Base-by-base conservation (phyloP, 2,113 vertebrate species). In the Melanostigma gelatinosum region DNA sequence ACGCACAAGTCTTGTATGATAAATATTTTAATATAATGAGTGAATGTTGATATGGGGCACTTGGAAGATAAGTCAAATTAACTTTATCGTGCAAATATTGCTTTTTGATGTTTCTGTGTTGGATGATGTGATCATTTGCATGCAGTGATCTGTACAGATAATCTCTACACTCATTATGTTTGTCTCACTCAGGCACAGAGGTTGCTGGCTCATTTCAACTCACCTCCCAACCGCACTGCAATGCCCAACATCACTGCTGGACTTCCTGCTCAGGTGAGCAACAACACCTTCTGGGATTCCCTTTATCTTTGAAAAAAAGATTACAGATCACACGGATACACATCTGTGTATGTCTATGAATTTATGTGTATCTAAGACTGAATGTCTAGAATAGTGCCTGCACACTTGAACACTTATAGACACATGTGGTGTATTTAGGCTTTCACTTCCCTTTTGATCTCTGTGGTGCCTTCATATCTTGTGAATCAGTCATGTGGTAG, bases 211-310 rank as follows among this genome's bases (percentile, higher is more conserved):
- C 94, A 95, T 80, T 95, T 96, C 71, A 88, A 93, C 46, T 73
- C 95, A 88, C 92, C 94, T 32, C 61, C 63, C 80, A 93, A 92
- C 34, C 79, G 91, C 4, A 90, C 93, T 71, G 91, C 95, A 65
- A 94, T 95, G 91, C 95, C 96, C 13, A 95, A 96, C 86, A 95
- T 97, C 91, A 96, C 96, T 0, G 94, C 96, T 89, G 96, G 96
- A 18, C 90, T 96, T 70, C 96, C 97, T 1, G 95, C 96, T 72
- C 94, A 96, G 85, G 85, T 95, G 89, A 93, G 93, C 16, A 54
- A 40, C 1, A 1, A 44, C 7, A 24, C 34, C 6, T 8, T 18
- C 8, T 4, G 16, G 8, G 40, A 16, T 32, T 62, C 36, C 15
- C 38, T 64, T 34, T 8, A 42, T 44, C 15, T 50, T 8, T 8